Percentiles rank a stretch among this genome's conserved stretches.
Conservation (phyloP, 2,888 invertebrate species). For the Acanthosepion esculentum region DNA sequence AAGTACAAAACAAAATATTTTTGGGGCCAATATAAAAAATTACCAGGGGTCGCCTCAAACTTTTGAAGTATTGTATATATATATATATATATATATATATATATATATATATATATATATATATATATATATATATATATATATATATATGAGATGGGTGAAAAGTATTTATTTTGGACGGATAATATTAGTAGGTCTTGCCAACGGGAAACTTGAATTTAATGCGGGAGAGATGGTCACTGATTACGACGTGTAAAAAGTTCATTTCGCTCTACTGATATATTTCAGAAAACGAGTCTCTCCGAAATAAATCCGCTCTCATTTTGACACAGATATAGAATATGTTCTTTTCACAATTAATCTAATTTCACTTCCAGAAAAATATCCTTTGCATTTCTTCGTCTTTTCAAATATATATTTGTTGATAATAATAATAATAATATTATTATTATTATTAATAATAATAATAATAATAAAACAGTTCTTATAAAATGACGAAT, state of each 20-base stretch:
- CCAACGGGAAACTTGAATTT: not conserved
- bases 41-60: too few species aligned
- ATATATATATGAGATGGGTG: not conserved
- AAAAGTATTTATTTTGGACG: not conserved
- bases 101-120: conserved; percentile 23
- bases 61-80: not conserved
- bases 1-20: too few species aligned
- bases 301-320: not conserved
- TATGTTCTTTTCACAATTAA: not conserved
- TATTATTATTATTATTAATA: not conserved
- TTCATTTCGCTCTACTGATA: not conserved
- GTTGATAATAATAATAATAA: not conserved
- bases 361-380: not conserved
- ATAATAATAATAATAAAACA: not conserved
- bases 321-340: not conserved
- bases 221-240: too few species aligned
- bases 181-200: not conserved
- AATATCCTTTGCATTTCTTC: not conserved
- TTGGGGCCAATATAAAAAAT: too few species aligned
- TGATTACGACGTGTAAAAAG: not conserved
- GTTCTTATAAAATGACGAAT: not conserved
- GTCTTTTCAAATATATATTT: not conserved
- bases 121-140: too few species aligned
- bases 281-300: not conserved
- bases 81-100: too few species aligned